These are phyloP conservation scores for Hirtodrosophila duncani DNA, from an alignment of 2,888 invertebrate genomes.

Conservation along the genomic window DNA sequence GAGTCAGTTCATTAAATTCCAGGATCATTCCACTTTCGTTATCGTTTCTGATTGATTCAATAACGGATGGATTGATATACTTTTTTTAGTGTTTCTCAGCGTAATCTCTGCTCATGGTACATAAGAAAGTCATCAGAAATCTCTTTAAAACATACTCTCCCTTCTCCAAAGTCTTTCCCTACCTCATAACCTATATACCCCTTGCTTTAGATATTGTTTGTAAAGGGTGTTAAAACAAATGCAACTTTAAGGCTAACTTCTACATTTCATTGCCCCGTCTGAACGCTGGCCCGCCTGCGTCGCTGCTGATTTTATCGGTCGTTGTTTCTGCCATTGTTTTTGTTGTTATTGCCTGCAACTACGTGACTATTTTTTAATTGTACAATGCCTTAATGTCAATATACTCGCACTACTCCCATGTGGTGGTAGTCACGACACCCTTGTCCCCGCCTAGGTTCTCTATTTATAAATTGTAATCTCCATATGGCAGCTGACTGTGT, in stretches of 20 bases:
- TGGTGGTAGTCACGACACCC: neutral
- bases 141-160: no score
- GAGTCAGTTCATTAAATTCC: no score
- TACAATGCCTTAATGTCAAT: no score
- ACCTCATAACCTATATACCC: neutral
- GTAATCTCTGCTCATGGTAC: no score
- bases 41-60: no score
- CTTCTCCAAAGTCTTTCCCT: no score
- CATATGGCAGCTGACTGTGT: conserved; percentile 46
- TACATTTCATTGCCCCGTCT: neutral
- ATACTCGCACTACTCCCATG: conserved; percentile 7
- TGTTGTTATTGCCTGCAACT: conserved; percentile 12
- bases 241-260: no score
- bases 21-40: no score
- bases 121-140: no score
- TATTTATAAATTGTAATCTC: conserved; percentile 51
- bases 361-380: conserved; percentile 39
- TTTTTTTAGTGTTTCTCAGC: no score
- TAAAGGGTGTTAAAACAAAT: no score
- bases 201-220: neutral
- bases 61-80: no score
- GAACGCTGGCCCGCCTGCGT: conserved; percentile 5
- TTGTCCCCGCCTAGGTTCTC: neutral
- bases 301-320: conserved; percentile 17
- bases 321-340: conserved; percentile 2